Evolutionary conservation across 1,140 invertebrate species (phyloP).

Genomic region (Drosophila tani): DNA sequence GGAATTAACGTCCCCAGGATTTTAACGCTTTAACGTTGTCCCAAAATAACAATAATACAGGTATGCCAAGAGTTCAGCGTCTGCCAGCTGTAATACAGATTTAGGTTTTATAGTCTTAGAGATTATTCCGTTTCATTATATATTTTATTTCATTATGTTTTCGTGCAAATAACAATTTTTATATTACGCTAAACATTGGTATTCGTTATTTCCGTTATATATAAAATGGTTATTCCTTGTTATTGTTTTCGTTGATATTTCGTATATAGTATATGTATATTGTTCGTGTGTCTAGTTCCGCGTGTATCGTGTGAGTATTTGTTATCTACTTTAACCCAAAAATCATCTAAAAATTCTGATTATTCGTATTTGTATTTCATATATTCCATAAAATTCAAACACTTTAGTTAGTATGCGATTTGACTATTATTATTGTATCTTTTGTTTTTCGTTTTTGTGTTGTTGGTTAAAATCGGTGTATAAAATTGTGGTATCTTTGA

Average conservation of each 20-base stretch:
- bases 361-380: conserved; percentile 55
- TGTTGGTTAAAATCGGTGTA: conserved; percentile 80
- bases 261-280: conserved; percentile 46
- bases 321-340: conserved; percentile 50
- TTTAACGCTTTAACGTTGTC: too few species aligned
- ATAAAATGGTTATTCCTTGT: conserved; percentile 50
- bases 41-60: too few species aligned
- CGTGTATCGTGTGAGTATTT: conserved; percentile 30
- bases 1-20: too few species aligned
- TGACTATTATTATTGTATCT: conserved; percentile 38
- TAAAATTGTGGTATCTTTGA: conserved; percentile 72
- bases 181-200: conserved; percentile 46
- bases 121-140: conserved; percentile 18
- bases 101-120: too few species aligned
- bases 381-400: conserved; percentile 40
- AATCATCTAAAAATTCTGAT: conserved; percentile 58
- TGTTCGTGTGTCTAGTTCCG: conserved; percentile 28
- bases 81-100: too few species aligned
- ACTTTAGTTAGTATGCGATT: conserved; percentile 58
- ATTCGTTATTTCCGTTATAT: conserved; percentile 39
- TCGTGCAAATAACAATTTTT: conserved; percentile 70
- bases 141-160: conserved; percentile 46
- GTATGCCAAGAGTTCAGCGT: too few species aligned
- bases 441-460: conserved; percentile 9
- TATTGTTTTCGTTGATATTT: conserved; percentile 56